Percentiles rank a stretch among this genome's conserved stretches.
Evolutionary conservation across 2,113 vertebrate genomes (phyloP).

Genomic region (Bungarus multicinctus): DNA sequence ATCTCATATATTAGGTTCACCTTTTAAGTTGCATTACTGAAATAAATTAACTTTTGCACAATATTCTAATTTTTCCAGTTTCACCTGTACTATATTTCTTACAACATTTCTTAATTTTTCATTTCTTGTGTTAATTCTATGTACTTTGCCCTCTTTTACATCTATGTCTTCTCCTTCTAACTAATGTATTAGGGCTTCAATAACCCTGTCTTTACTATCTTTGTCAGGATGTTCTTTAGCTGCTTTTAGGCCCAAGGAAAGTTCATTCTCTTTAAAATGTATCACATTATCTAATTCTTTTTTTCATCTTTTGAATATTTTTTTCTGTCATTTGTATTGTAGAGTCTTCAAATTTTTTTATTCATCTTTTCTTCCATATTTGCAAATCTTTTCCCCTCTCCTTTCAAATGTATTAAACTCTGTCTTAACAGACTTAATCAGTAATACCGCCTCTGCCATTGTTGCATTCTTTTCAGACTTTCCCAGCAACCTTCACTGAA

Average conservation of each 20-base stretch:
- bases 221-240: not conserved
- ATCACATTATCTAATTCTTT: not conserved
- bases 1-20: too few species aligned
- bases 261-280: not conserved
- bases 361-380: not conserved
- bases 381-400: not conserved
- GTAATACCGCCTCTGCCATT: not conserved
- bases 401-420: not conserved
- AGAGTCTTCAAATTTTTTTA: not conserved
- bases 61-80: too few species aligned
- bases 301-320: not conserved
- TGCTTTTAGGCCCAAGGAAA: not conserved
- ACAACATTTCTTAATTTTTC: not conserved
- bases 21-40: too few species aligned
- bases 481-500: not conserved
- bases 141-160: not conserved
- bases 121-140: not conserved
- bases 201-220: not conserved
- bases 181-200: not conserved
- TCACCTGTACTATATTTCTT: not conserved
- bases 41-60: too few species aligned
- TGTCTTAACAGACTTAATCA: not conserved
- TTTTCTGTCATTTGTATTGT: not conserved
- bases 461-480: not conserved
- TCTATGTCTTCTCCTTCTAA: not conserved